Percentiles rank a stretch among this genome's conserved stretches.
Evolutionary conservation across 2,113 vertebrate genomes (phyloP).

Genomic region (Isichthys henryi): DNA sequence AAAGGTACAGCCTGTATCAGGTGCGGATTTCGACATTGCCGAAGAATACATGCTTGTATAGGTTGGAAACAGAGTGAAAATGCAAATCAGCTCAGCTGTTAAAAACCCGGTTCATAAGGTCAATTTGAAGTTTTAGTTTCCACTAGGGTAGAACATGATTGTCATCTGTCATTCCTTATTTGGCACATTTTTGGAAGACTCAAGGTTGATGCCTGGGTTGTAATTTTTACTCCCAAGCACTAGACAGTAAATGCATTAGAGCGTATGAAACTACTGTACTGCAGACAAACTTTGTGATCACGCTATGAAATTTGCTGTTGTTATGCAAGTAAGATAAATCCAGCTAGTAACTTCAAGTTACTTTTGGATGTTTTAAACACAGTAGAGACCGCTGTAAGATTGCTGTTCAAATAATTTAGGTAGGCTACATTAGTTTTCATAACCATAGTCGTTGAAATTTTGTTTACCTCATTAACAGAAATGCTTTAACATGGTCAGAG

Average conservation of each 20-base stretch:
- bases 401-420: neutral
- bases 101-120: neutral
- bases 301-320: neutral
- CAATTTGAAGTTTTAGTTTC: neutral
- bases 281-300: neutral
- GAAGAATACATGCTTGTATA: neutral
- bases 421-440: neutral
- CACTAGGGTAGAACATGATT: neutral
- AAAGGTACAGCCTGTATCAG: neutral
- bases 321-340: neutral
- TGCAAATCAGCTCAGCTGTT: neutral
- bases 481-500: neutral
- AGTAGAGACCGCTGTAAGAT: neutral
- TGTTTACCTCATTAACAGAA: neutral
- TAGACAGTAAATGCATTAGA: neutral
- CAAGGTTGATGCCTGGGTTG: neutral
- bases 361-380: neutral
- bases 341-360: neutral
- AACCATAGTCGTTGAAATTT: neutral
- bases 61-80: neutral
- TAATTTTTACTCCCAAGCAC: neutral
- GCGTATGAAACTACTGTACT: neutral
- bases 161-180: neutral
- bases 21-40: neutral
- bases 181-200: neutral